Percentiles rank a stretch among this genome's conserved stretches.
These are phyloP conservation scores for Eumerus sabulonum DNA, from an alignment of 2,888 invertebrate species.

Conservation along the genomic window DNA sequence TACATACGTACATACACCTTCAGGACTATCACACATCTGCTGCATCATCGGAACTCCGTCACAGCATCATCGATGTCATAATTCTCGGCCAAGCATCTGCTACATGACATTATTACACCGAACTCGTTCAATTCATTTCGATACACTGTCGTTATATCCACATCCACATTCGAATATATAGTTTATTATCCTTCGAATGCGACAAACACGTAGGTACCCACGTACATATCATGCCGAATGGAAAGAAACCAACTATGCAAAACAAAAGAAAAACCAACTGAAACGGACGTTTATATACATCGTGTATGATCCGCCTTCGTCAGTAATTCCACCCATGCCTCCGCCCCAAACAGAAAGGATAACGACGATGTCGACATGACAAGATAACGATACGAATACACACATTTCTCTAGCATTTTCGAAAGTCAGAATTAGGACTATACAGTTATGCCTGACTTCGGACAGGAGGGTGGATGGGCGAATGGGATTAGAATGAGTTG, in stretches of 20 bases:
- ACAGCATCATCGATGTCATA: background rate
- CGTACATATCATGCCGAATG: slow-evolving; percentile 9
- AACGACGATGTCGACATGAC: slow-evolving; percentile 6
- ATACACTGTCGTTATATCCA: background rate
- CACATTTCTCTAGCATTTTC: background rate
- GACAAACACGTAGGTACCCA: slow-evolving; percentile 29
- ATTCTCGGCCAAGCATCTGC: slow-evolving; percentile 18
- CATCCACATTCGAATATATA: slow-evolving; percentile 3
- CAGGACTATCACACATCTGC: background rate
- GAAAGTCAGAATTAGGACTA: background rate
- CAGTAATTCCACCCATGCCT: background rate
- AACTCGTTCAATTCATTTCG: slow-evolving; percentile 38
- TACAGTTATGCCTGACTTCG: background rate
- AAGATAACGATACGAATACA: background rate
- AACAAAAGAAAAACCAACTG: background rate
- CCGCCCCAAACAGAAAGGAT: background rate
- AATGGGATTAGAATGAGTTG: slow-evolving; percentile 9
- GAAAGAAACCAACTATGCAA: slow-evolving; percentile 15
- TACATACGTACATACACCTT: no score
- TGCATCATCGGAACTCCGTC: background rate
- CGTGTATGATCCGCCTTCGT: background rate
- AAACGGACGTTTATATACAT: no score
- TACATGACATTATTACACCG: slow-evolving; percentile 64
- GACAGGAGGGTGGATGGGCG: background rate
- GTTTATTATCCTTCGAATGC: slow-evolving; percentile 51